These are phyloP conservation scores for Pipa parva DNA, from an alignment of 2,113 vertebrate genomes.

Conservation along the genomic window DNA sequence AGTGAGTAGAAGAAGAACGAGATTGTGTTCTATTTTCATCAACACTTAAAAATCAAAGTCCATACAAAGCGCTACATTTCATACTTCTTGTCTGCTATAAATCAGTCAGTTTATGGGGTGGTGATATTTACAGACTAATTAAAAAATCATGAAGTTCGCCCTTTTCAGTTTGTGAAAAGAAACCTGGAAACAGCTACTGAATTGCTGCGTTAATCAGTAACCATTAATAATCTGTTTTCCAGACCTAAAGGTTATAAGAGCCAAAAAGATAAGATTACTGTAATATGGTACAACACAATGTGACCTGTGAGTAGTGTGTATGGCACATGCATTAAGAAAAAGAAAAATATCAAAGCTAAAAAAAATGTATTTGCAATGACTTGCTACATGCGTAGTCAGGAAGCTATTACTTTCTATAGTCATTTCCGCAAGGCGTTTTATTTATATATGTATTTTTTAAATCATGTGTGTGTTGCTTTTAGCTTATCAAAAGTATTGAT, in stretches of 20 bases:
- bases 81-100: conserved; percentile 71
- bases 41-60: conserved; percentile 25
- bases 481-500: neutral
- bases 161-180: conserved; percentile 65
- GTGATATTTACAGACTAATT: conserved; percentile 86
- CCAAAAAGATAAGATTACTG: conserved; percentile 52
- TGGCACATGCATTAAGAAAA: neutral
- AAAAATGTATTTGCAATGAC: neutral
- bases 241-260: conserved; percentile 52
- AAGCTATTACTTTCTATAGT: neutral
- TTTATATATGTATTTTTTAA: neutral
- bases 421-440: too few species aligned
- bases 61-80: conserved; percentile 58
- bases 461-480: neutral
- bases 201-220: conserved; percentile 72
- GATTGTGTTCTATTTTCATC: neutral
- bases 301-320: neutral
- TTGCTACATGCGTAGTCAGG: neutral
- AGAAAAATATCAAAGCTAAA: neutral
- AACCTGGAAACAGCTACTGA: conserved; percentile 58
- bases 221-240: conserved; percentile 60
- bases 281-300: conserved; percentile 15
- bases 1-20: neutral
- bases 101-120: conserved; percentile 74
- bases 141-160: conserved; percentile 80